Evolutionary conservation across 2,888 invertebrate species (phyloP).

Genomic region (Mimachlamys varia): DNA sequence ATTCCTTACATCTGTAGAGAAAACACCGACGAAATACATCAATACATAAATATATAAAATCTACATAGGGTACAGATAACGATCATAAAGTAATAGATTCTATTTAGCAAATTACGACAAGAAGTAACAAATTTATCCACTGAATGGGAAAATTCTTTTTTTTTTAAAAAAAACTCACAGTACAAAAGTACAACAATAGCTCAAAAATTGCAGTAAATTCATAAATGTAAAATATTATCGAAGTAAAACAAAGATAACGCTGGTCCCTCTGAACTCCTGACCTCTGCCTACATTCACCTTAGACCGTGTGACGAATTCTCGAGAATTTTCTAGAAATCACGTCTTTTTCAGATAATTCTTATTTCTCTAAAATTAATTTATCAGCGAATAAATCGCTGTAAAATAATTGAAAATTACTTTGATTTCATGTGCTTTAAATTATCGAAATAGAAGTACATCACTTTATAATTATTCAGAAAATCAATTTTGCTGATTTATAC

Average conservation of each 20-base stretch:
- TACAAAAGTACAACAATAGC: not conserved
- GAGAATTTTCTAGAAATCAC: too few relatives aligned
- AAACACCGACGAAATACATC: not conserved
- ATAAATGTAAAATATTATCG: not conserved
- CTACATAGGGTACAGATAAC: not conserved
- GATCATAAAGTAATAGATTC: not conserved
- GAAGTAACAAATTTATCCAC: not conserved
- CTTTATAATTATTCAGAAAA: too few relatives aligned
- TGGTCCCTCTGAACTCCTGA: not conserved
- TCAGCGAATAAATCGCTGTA: too few relatives aligned
- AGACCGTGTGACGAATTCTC: too few relatives aligned
- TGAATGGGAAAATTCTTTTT: not conserved
- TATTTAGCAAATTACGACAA: conserved; percentile 19
- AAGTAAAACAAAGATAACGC: not conserved
- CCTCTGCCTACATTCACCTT: too few relatives aligned
- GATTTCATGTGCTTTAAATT: too few relatives aligned
- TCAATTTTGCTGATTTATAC: too few relatives aligned
- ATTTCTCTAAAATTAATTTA: too few relatives aligned
- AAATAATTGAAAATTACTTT: too few relatives aligned
- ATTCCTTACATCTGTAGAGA: not conserved
- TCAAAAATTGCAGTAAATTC: not conserved
- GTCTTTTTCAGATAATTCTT: too few relatives aligned
- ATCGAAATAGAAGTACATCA: too few relatives aligned
- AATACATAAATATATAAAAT: conserved; percentile 7
- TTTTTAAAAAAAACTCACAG: not conserved